These are phyloP conservation scores for Lytechinus variegatus DNA, from an alignment of 35 echinoderm and acorn worm genomes.

Conservation along the genomic window DNA sequence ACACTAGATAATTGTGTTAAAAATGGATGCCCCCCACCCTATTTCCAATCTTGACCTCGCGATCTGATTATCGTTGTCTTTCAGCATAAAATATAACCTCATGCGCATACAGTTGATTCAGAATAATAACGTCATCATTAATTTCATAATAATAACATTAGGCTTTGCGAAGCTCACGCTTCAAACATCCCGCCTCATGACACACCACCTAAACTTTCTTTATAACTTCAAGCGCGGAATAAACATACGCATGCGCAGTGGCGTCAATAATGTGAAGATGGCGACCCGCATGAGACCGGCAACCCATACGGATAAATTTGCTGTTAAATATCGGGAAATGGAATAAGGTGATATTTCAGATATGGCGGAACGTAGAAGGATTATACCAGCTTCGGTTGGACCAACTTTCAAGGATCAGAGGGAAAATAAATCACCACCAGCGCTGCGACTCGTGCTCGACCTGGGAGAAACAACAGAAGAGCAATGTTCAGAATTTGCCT, in stretches of 20 bases:
- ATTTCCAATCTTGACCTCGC: background rate
- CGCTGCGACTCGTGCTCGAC: slow-evolving; percentile 79
- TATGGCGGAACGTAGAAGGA: slow-evolving; percentile 99
- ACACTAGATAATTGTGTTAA: background rate
- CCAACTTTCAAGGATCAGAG: slow-evolving; percentile 76
- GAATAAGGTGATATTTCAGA: slow-evolving; percentile 45
- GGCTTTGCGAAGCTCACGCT: background rate
- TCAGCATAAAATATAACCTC: background rate
- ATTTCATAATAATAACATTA: background rate
- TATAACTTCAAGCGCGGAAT: slow-evolving; percentile 43
- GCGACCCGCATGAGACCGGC: slow-evolving; percentile 62
- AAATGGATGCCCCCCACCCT: background rate
- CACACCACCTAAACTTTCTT: background rate
- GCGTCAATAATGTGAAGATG: slow-evolving; percentile 84
- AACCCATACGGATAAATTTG: slow-evolving; percentile 60
- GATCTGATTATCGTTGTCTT: background rate
- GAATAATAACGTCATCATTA: background rate
- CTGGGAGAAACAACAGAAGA: slow-evolving; percentile 88
- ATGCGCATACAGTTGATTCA: too few relatives aligned
- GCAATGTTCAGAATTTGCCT: slow-evolving; percentile 90
- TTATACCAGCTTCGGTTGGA: slow-evolving; percentile 95
- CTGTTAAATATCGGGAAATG: slow-evolving; percentile 61
- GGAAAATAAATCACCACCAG: slow-evolving; percentile 72
- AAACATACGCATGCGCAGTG: slow-evolving; percentile 77
- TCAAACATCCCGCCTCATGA: background rate